Evolutionary conservation across 2,797 vertebrate species (phyloP).

Genomic region (Brachyrhaphis roseni): DNA sequence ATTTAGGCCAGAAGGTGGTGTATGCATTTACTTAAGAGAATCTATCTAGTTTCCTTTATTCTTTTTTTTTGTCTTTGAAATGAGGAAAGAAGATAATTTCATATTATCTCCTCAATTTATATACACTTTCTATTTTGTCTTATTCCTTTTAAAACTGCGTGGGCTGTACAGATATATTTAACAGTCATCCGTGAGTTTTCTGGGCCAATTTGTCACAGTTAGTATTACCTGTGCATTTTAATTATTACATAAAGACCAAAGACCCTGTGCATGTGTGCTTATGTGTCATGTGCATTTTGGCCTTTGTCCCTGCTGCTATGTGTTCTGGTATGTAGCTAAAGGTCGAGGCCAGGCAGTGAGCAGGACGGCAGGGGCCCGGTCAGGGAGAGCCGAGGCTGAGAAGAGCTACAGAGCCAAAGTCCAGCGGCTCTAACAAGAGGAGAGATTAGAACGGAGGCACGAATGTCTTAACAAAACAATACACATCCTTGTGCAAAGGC

Average conservation of each 20-base stretch:
- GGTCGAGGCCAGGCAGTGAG: constrained; percentile 75
- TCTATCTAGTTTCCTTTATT: neutral
- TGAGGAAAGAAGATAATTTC: neutral
- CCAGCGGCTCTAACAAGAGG: constrained; percentile 51
- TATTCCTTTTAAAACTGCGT: neutral
- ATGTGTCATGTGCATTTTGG: constrained; percentile 64
- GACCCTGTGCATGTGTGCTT: constrained; percentile 35
- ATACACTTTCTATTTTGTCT: neutral
- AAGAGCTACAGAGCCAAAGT: constrained; percentile 62
- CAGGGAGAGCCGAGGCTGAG: constrained; percentile 63
- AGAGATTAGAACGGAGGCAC: constrained; percentile 36
- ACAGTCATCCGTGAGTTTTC: neutral
- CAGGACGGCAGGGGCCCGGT: constrained; percentile 68
- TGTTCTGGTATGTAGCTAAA: constrained; percentile 83
- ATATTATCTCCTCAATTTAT: neutral
- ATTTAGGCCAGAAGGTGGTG: neutral
- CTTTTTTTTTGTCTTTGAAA: neutral
- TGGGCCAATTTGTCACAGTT: neutral
- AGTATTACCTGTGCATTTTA: constrained; percentile 27
- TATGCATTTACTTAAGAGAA: constrained; percentile 3
- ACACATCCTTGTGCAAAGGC: constrained; percentile 32
- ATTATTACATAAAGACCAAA: constrained; percentile 19
- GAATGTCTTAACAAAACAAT: constrained; percentile 42
- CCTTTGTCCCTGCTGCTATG: constrained; percentile 83
- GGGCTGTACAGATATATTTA: neutral